Evolutionary conservation across 2,888 invertebrate genomes (phyloP), one percentile per base, ranked within the genome.

Genomic region (Nemotelus pantherinus): DNA sequence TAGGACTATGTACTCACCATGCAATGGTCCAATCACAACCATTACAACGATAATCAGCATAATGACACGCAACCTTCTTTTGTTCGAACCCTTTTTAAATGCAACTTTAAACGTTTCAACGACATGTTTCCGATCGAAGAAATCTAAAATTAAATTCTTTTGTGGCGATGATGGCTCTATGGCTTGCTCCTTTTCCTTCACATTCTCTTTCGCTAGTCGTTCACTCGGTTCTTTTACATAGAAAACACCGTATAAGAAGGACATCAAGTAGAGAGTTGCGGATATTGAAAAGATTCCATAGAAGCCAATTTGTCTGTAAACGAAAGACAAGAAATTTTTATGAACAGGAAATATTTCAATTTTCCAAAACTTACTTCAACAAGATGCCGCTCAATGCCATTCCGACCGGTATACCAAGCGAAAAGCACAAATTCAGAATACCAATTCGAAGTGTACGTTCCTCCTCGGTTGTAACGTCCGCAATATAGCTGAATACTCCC

Each of bases 401-500:
- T n/a, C 97, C 97, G 7, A 96, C 90, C 0, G 96, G 95, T 77
- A 95, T 93, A 44, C 96, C 95, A 67, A 96, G 88, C 1, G 96
- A 96, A 82, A 95, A 92, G 86, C 95, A 96, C 5, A 96, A 91
- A 87, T 97, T 97, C 80, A 95, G 93, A 74, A 96, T 92, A 45
- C 96, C 95, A 82, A 97, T 95, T 80, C 96, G 88, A 67, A 95
- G 88, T 43, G 96, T 96, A 82, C 96, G 91, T 82, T 93, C 93
- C 85, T 95, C 93, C 80, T 94, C 91, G 2, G 93, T 92, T 2
- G 96, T 95, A 25, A 95, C 93, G 84, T 96, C 95, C 2, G 93
- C 94, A 78, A 97, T 93, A 84, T 96, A 96, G 87, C 95, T 94
- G 87, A 96, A 94, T 81, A 95, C 92, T 41, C 94, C 94, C 94